A percentile compares a stretch with the other conserved stretches of the same genome.
These are phyloP conservation scores for Loxodonta africana DNA, from an alignment of 2,113 vertebrate species.

Conservation along the genomic window DNA sequence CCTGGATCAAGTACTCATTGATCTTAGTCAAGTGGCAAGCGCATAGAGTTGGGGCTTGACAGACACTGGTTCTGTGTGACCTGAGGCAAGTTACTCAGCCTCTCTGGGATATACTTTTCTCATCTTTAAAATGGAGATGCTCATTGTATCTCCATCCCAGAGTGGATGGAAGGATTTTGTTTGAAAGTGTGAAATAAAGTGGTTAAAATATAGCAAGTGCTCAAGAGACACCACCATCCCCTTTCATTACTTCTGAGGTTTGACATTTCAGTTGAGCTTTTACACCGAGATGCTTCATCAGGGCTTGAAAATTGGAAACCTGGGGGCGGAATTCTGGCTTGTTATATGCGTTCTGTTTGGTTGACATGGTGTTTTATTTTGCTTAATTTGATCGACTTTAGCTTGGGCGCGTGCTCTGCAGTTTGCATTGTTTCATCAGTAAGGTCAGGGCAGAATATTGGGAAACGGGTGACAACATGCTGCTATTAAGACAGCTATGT, in stretches of 20 bases:
- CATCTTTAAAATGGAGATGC: background rate
- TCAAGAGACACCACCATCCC: background rate
- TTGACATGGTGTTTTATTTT: background rate
- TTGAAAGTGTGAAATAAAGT: background rate
- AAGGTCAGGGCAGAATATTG: background rate
- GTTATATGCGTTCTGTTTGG: background rate
- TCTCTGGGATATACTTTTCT: background rate
- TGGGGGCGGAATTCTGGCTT: background rate
- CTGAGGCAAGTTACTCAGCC: too few relatives aligned
- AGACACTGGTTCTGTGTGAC: background rate
- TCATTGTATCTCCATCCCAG: background rate
- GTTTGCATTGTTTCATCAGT: background rate
- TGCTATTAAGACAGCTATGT: background rate
- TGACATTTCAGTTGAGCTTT: background rate
- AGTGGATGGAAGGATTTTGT: background rate
- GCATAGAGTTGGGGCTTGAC: background rate
- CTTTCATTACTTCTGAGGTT: too few relatives aligned
- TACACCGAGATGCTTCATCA: background rate
- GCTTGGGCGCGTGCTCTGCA: rapidly evolving
- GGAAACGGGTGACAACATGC: background rate
- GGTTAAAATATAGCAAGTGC: background rate
- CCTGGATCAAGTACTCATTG: background rate
- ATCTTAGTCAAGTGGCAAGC: background rate
- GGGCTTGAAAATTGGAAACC: background rate
- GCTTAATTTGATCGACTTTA: background rate